Conservation (phyloP, 2,797 vertebrate species). For the Micrastur ruficollis region DNA sequence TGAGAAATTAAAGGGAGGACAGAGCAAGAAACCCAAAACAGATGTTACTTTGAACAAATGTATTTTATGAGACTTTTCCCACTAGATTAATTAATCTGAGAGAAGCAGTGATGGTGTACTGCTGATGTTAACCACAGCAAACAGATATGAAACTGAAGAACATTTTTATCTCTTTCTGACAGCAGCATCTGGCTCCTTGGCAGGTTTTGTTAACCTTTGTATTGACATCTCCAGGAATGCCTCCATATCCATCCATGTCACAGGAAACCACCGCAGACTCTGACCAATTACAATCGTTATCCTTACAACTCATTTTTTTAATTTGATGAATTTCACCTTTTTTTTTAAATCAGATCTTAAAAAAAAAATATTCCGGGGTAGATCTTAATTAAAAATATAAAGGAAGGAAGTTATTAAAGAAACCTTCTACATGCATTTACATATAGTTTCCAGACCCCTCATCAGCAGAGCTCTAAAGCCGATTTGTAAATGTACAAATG, state of each 20-base stretch:
- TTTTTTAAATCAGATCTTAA: background rate
- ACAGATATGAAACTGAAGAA: background rate
- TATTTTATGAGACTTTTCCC: conserved; percentile 40
- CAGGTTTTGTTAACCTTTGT: conserved; percentile 17
- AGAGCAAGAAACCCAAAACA: conserved; percentile 8
- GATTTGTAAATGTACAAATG: background rate
- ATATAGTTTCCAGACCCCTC: background rate
- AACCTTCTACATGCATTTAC: background rate
- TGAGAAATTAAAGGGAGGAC: background rate
- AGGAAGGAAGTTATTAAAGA: background rate
- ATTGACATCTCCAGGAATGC: background rate
- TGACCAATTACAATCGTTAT: background rate
- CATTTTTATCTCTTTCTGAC: conserved; percentile 24
- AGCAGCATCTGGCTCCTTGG: conserved; percentile 40
- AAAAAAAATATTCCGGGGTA: background rate
- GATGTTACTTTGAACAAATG: conserved; percentile 39
- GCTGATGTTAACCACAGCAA: conserved; percentile 19
- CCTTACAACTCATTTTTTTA: background rate
- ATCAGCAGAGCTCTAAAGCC: background rate
- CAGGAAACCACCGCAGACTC: background rate
- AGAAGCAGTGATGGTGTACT: background rate
- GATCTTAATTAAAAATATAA: background rate
- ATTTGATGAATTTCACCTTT: background rate
- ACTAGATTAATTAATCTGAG: conserved; percentile 62
- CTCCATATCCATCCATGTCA: background rate